Percentiles rank a stretch among this genome's conserved stretches.
Conservation (phyloP, 1,140 invertebrate species). For the Maniola jurtina region DNA sequence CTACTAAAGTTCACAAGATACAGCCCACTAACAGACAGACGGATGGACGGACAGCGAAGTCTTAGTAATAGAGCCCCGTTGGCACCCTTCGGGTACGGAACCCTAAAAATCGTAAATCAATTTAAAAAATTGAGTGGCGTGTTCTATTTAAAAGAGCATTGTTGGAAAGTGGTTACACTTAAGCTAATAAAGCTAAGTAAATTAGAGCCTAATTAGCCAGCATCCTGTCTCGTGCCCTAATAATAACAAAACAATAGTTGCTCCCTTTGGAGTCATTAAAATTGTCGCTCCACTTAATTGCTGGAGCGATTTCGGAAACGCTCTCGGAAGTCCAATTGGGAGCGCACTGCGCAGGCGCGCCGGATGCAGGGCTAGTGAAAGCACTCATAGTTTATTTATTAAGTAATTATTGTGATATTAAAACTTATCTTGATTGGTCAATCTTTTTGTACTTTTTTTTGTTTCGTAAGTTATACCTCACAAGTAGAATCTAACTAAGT, state of each 20-base stretch:
- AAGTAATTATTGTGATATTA: conserved; percentile 15
- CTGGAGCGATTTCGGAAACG: conserved; percentile 72
- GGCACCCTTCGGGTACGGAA: too few relatives aligned
- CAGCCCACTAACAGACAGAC: too few relatives aligned
- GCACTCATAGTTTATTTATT: conserved; percentile 36
- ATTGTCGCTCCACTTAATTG: conserved; percentile 63
- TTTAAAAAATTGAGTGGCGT: conserved; percentile 15
- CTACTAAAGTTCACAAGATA: too few relatives aligned
- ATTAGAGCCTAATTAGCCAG: conserved; percentile 71
- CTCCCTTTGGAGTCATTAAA: conserved; percentile 65
- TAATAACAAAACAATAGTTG: conserved; percentile 76
- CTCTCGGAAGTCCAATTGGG: conserved; percentile 76
- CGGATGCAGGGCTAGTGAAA: conserved; percentile 68
- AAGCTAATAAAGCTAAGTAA: conserved; percentile 60
- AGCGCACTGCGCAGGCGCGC: conserved; percentile 44
- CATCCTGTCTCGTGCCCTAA: conserved; percentile 75
- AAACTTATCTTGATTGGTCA: conserved; percentile 7
- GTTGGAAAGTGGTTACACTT: conserved; percentile 27
- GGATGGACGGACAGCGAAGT: too few relatives aligned
- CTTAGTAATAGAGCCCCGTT: too few relatives aligned
- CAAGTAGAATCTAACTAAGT: neutral
- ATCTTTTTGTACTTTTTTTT: neutral
- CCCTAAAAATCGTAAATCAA: conserved; percentile 14
- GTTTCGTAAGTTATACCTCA: neutral
- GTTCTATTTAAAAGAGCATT: conserved; percentile 19